Conservation (phyloP, 2,888 invertebrate genomes). For the Drosophila paramelanica region DNA sequence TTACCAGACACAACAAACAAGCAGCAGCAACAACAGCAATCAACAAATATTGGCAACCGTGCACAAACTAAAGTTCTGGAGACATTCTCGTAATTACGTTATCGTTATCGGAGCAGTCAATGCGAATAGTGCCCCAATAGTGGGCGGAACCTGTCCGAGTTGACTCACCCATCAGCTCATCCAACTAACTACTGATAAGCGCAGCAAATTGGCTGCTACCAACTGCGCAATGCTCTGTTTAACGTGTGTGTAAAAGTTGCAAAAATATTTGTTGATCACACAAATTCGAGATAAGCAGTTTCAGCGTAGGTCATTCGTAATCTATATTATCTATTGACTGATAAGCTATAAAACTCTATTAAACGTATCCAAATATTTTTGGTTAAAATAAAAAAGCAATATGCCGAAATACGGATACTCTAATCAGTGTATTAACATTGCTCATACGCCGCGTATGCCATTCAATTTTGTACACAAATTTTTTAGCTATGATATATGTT, state of each 20-base stretch:
- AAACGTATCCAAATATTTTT: no score
- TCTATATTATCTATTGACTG: no score
- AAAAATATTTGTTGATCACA: no score
- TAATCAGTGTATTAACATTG: slow-evolving; percentile 1
- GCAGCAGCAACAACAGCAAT: slow-evolving; percentile 3
- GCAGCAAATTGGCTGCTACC: no score
- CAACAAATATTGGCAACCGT: slow-evolving; percentile 39
- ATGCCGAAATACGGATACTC: neutral
- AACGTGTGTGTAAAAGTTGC: no score
- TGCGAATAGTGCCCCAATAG: neutral
- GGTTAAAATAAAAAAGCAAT: no score
- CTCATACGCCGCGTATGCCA: slow-evolving; percentile 34
- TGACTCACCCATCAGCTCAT: slow-evolving; percentile 48
- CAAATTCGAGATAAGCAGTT: no score
- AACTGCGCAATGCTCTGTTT: slow-evolving; percentile 6
- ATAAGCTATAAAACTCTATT: no score
- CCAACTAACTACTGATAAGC: slow-evolving; percentile 12
- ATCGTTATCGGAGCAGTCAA: slow-evolving; percentile 53
- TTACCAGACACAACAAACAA: slow-evolving; percentile 31
- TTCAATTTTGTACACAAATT: slow-evolving; percentile 8
- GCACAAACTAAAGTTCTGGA: slow-evolving; percentile 16
- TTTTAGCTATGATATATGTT: slow-evolving; percentile 15
- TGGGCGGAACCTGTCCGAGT: neutral
- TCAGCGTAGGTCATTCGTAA: no score
- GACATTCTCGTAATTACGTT: slow-evolving; percentile 57